These are phyloP conservation scores for Xestia rhomboidea DNA, from an alignment of 2,888 invertebrate genomes.

Conservation along the genomic window DNA sequence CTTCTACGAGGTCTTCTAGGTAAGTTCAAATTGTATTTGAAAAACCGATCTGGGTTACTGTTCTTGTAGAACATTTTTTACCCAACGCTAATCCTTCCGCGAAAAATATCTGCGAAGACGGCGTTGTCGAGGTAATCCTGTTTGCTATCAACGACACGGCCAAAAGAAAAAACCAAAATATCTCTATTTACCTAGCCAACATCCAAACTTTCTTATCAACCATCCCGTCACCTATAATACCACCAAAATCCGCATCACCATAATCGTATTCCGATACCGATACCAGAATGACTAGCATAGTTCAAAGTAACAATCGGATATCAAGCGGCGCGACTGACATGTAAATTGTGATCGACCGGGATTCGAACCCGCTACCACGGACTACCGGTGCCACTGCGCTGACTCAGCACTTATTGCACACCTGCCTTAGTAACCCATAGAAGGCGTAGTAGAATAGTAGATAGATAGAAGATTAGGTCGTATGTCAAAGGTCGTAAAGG, in stretches of 20 bases:
- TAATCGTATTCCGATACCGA: conserved; percentile 81
- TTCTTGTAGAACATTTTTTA: no score
- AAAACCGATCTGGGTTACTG: not conserved
- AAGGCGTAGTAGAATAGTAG: not conserved
- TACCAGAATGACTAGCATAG: conserved; percentile 81
- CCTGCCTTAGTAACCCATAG: conserved; percentile 79
- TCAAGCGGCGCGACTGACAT: conserved; percentile 89
- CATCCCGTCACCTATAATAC: conserved; percentile 64
- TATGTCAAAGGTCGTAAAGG: conserved; percentile 27
- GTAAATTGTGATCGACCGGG: conserved; percentile 89
- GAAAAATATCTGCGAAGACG: not conserved
- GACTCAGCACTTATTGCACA: conserved; percentile 87
- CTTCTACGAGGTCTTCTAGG: no score
- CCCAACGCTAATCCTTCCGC: no score
- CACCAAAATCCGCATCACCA: conserved; percentile 77
- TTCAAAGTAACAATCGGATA: conserved; percentile 83
- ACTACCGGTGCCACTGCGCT: conserved; percentile 89
- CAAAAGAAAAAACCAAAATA: not conserved
- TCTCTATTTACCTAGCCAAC: conserved; percentile 15
- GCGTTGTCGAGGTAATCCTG: not conserved
- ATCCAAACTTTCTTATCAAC: conserved; percentile 33
- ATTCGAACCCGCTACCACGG: conserved; percentile 86
- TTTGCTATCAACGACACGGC: not conserved
- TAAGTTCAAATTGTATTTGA: not conserved
- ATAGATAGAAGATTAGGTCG: conserved; percentile 29